Evolutionary conservation across 2,797 vertebrate genomes (phyloP), one percentile per base, ranked within the genome.

Genomic region (Gadopsis marmoratus): DNA sequence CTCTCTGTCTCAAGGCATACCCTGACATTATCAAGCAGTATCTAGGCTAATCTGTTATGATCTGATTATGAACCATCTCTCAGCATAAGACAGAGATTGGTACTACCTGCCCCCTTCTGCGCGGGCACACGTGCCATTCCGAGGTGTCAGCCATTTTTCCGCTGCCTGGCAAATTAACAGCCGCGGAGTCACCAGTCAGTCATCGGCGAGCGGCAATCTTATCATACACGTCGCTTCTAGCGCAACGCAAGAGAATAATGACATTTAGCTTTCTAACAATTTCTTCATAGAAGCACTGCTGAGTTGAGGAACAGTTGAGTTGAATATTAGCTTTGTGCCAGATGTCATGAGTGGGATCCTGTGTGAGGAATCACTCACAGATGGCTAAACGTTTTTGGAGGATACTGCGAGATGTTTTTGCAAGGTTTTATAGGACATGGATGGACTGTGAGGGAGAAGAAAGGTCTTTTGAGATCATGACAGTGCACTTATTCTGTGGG

Each of bases 71-170:
- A 90, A 83, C 82, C 83, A 78, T 85, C 76, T 94, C 86, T 85
- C 92, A 81, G 95, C 92, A 84, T 85, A 85, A 91, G 89, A 86
- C 93, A 91, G 91, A 95, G 95, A 95, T 95, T 94, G 96, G 93
- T 92, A 84, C 91, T 96, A 96, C 96, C 96, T 96, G 94, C 93
- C 91, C 91, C 92, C 90, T 90, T 37, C 59, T 51, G 82, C 68
- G 80, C 87, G 78, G 74, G 86, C 95, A 92, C 5, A 37, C 65
- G 23, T 90, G 89, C 92, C 93, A 93, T 93, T 90, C 68, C 2
- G 93, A 97, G 95, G 96, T 96, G 96, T 95, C 91, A 94, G 95
- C 90, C 95, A 91, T 96, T 97, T 97, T 97, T 95, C 95, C 95
- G 93, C 94, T 96, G 85, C 56, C 94, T 96, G 94, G 71, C 94